These are phyloP conservation scores for Hycleus phaleratus DNA, from an alignment of 1,140 invertebrate genomes.

Conservation along the genomic window DNA sequence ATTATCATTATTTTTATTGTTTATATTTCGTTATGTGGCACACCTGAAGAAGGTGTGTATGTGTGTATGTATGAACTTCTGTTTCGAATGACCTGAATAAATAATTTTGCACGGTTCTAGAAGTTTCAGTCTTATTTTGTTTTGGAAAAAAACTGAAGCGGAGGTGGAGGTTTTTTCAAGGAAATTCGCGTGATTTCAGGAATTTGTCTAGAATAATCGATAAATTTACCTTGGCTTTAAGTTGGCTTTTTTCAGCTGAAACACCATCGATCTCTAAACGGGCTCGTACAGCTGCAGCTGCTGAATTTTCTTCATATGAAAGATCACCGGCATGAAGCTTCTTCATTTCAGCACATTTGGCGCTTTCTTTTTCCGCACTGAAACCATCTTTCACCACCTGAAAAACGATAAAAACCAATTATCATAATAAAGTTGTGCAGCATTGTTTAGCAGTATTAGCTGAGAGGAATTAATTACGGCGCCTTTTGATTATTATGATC, in stretches of 20 bases:
- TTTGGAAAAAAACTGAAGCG: background rate
- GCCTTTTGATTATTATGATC: no score
- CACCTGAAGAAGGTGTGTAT: constrained; percentile 25
- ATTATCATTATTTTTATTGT: constrained; percentile 15
- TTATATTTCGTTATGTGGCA: constrained; percentile 26
- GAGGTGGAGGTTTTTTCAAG: background rate
- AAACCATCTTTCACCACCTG: constrained; percentile 70
- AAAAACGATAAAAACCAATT: background rate
- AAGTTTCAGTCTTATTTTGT: background rate
- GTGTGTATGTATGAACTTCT: background rate
- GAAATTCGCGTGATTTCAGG: background rate
- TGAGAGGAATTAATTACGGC: no score
- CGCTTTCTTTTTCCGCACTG: constrained; percentile 65
- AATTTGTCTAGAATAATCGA: background rate
- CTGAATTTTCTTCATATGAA: constrained; percentile 66
- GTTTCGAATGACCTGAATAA: constrained; percentile 17
- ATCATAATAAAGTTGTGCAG: background rate
- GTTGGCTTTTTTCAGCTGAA: constrained; percentile 65
- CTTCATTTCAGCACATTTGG: constrained; percentile 73
- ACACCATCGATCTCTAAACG: constrained; percentile 67
- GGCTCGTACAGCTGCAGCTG: constrained; percentile 49
- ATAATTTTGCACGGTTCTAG: background rate
- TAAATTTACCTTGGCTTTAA: constrained; percentile 56
- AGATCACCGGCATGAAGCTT: constrained; percentile 70
- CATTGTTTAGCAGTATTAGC: no score